Base-by-base conservation (phyloP, 1,140 invertebrate genomes). In the Solen grandis region DNA sequence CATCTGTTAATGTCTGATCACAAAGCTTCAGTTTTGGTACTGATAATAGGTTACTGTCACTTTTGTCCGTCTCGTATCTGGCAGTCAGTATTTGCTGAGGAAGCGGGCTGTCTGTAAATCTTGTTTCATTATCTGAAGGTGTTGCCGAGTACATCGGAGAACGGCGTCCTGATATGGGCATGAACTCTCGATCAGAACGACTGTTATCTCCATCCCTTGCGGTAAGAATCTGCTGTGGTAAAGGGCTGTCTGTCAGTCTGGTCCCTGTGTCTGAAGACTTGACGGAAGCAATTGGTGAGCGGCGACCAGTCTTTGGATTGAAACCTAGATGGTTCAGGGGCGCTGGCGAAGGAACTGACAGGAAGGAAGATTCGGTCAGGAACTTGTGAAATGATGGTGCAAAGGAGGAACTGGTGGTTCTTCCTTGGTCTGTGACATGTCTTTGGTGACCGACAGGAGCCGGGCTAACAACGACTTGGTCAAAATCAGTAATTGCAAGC, bases 391-490 rank as follows among this genome's bases (percentile, higher is more conserved):
- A 46, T 22, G 19, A 29, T 33, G 13, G 33, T n/a, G 73, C 59
- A 10, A 60, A 59, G 4, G 54, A 46, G 1, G 73, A 76, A 5
- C 41, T 31, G 25, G 35, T 31, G 16, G 73, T 60, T 25, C 57
- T 55, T 19, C 73, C 73, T n/a, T 63, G 16, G 29, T 76, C 60
- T 13, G 73, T 76, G 19, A 76, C 73, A 25, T 76, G 73, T 25
- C 59, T 36, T 25, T 41, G 8, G 55, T 76, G 57, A 65, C 57
- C 27, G 4, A 54, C 4, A n/a, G 73, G 73, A 5, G 73, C 73
- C 19, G 5, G 50, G 13, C 59, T 52, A 33, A 76, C 3, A 33
- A 31, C 22, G 16, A 13, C 19, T 65, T 35, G 50, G 27, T 76
- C 73, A 16, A 76, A 41, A 10, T 76, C 73, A 33, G 5, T 5